A percentile compares a stretch with the other conserved stretches of the same genome.
phyloP scores from a whole-genome alignment of 2,888 invertebrate species.

The Platycheirus albimanus region DNA sequence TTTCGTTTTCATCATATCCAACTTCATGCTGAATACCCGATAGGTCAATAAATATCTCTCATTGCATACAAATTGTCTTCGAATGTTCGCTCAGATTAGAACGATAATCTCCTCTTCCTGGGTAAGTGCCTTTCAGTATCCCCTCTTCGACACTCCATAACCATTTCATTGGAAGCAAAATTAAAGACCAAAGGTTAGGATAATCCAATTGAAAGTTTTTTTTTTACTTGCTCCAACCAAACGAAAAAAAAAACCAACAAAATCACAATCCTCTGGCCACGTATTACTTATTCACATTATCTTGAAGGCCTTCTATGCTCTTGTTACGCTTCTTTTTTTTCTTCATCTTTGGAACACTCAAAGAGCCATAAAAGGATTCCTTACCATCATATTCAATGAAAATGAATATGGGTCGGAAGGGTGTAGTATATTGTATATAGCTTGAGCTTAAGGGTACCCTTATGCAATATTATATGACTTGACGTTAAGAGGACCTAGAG shows the following conservation, averaged over 20 bases:
- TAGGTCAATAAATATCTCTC: slow-evolving; percentile 31
- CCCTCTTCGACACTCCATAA: slow-evolving; percentile 34
- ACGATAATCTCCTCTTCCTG: slow-evolving; percentile 20
- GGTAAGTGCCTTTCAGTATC: slow-evolving; percentile 31
- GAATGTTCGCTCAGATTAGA: slow-evolving; percentile 20
- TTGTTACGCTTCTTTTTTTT: not conserved
- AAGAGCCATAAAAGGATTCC: slow-evolving; percentile 57
- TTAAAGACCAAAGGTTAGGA: slow-evolving; percentile 37
- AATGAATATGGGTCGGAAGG: slow-evolving; percentile 38
- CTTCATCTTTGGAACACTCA: slow-evolving; percentile 18
- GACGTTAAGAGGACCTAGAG: not conserved
- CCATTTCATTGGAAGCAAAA: slow-evolving; percentile 18
- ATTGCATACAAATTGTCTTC: slow-evolving; percentile 30
- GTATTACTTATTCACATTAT: slow-evolving; percentile 50
- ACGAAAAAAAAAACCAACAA: slow-evolving; percentile 28
- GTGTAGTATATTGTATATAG: too few relatives aligned
- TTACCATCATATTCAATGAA: slow-evolving; percentile 48
- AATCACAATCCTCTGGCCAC: slow-evolving; percentile 40
- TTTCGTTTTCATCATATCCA: too few relatives aligned
- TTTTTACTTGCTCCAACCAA: not conserved
- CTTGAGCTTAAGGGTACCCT: slow-evolving; percentile 39
- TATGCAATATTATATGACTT: slow-evolving; percentile 61
- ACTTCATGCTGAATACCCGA: slow-evolving; percentile 10
- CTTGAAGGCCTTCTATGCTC: not conserved
- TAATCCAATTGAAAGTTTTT: slow-evolving; percentile 37